Evolutionary conservation across 2,797 vertebrate genomes (phyloP), one percentile per base, ranked within the genome.

Genomic region (Galagoides demidoff): DNA sequence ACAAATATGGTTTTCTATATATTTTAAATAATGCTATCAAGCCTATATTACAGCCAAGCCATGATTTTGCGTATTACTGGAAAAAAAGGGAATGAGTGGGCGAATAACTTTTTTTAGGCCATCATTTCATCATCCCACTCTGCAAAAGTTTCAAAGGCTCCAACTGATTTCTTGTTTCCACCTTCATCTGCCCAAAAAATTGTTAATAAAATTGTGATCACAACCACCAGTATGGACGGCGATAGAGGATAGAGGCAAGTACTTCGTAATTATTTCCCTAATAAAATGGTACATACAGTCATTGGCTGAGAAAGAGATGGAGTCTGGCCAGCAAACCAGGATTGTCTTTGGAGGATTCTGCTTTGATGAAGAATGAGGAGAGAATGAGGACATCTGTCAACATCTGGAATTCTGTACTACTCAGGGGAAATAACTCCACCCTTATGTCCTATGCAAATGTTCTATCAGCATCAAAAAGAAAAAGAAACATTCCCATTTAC

Each of bases 1-100:
- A 59, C 57, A 77, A 92, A 96, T 92, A 85, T 61, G 55, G 43
- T 91, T 97, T 90, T 84, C 79, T 90, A 68, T 84, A 90, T 95
- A 90, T 96, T 95, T 95, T 85, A 92, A 89, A 95, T 89, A 74
- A 78, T 90, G 25, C 84, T 94, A 59, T 93, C 68, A 94, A 76
- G 45, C 39, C 85, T 77, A 20, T 89, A 20, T 89, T 95, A 71
- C 9, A 92, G 39, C 74, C 34, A 86, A 86, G 23, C 63, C 49
- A 52, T 37, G 90, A n/a, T 93, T 97, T 92, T 96, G 59, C 45
- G 7, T 63, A 49, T 96, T 77, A 90, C 76, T 78, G 85, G 55
- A 73, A 97, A 93, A 74, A 37, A 89, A 64, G 34, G 37, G 37
- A 66, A 70, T 93, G 59, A 74, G 25, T 25, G 71, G 86, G 70